These are phyloP conservation scores for Synanthedon myopaeformis DNA, from an alignment of 2,888 invertebrate genomes.

Conservation along the genomic window DNA sequence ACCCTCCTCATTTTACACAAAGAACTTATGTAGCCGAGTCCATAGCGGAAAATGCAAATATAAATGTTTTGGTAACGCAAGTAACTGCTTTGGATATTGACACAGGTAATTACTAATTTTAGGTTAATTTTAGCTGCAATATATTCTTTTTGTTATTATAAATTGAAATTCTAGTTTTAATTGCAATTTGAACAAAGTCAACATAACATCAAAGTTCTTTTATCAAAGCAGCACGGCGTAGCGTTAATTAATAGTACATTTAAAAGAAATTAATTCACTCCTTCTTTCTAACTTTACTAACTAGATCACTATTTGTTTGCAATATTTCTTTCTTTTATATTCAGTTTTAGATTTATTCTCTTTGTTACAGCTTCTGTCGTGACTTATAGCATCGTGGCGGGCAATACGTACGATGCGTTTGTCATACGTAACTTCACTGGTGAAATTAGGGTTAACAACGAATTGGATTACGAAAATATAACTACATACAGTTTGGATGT, in stretches of 20 bases:
- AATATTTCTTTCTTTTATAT: background rate
- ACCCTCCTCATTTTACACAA: slow-evolving; percentile 89
- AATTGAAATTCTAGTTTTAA: background rate
- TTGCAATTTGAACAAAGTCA: background rate
- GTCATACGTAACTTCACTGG: slow-evolving; percentile 87
- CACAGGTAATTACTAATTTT: slow-evolving; percentile 63
- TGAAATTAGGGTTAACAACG: slow-evolving; percentile 82
- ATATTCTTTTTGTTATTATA: background rate
- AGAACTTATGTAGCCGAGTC: slow-evolving; percentile 78
- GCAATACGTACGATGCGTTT: slow-evolving; percentile 89
- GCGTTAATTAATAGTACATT: too few relatives aligned
- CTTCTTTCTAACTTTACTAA: too few relatives aligned
- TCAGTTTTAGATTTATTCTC: background rate
- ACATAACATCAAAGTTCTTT: too few relatives aligned
- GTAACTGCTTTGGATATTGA: slow-evolving; percentile 91
- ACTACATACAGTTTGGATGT: slow-evolving; percentile 88
- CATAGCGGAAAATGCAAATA: slow-evolving; percentile 86
- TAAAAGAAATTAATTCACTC: too few relatives aligned
- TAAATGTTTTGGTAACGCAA: slow-evolving; percentile 85
- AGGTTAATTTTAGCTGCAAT: slow-evolving; percentile 1
- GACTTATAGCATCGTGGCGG: slow-evolving; percentile 87
- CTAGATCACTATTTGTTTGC: too few relatives aligned
- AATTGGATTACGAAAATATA: slow-evolving; percentile 85
- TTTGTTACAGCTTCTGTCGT: slow-evolving; percentile 77
- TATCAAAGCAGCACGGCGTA: too few relatives aligned